phyloP scores from a whole-genome alignment of 2,797 vertebrate genomes.

The Enteromius unitaeniatus region DNA sequence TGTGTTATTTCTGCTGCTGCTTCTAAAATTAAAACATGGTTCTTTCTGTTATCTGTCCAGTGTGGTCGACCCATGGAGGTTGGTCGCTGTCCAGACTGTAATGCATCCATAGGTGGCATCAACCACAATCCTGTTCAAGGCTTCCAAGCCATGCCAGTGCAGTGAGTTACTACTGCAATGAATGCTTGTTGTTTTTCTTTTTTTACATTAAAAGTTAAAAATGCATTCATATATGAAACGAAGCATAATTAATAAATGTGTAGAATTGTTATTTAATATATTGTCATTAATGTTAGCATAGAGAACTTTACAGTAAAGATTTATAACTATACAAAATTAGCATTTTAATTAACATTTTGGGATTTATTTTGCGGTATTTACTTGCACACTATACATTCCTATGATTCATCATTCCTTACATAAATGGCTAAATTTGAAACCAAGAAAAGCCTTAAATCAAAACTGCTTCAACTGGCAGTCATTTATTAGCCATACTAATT shows the following conservation, averaged over 20 bases:
- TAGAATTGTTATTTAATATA: not conserved
- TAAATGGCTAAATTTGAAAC: not conserved
- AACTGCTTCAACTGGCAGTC: no score
- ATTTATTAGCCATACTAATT: not conserved
- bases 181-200: not conserved
- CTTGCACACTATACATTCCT: not conserved
- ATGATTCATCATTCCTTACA: not conserved
- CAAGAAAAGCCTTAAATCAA: no score
- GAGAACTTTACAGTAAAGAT: not conserved
- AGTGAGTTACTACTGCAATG: conserved; percentile 66
- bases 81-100: conserved; percentile 82
- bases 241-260: not conserved
- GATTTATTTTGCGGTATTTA: not conserved
- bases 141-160: conserved; percentile 51
- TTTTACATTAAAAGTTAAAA: not conserved
- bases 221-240: not conserved
- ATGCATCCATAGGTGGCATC: conserved; percentile 72
- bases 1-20: not conserved
- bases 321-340: not conserved
- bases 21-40: not conserved
- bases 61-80: conserved; percentile 83
- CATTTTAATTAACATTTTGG: not conserved
- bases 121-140: conserved; percentile 60
- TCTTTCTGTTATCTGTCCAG: conserved; percentile 67
- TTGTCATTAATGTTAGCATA: not conserved